Evolutionary conservation across 2,888 invertebrate genomes (phyloP).

Genomic region (Tanytarsus gracilentus): DNA sequence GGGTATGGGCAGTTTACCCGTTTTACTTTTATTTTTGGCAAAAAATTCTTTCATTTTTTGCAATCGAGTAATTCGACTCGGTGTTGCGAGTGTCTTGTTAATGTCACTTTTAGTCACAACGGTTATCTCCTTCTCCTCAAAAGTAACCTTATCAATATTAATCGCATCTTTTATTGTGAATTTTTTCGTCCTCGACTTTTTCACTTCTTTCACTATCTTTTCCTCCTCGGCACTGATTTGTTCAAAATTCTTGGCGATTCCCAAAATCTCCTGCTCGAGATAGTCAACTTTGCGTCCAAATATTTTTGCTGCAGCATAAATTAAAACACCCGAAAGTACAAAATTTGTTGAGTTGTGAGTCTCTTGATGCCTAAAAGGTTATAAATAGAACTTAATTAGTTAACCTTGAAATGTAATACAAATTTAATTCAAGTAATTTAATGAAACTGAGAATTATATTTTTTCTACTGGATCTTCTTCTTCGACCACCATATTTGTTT

Average conservation of each 20-base stretch:
- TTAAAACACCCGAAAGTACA: slow-evolving; percentile 12
- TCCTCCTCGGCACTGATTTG: background rate
- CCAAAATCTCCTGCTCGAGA: slow-evolving; percentile 14
- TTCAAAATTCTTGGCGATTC: slow-evolving; percentile 12
- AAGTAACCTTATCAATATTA: background rate
- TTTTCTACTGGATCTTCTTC: too few relatives aligned
- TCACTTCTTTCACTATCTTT: background rate
- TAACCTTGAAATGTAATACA: too few relatives aligned
- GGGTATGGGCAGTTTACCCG: slow-evolving; percentile 1
- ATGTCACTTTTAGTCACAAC: slow-evolving; percentile 5
- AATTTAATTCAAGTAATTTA: too few relatives aligned
- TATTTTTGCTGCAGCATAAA: slow-evolving; percentile 11
- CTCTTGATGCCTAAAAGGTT: background rate
- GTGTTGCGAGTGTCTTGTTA: background rate
- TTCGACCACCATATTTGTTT: too few relatives aligned
- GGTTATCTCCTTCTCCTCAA: slow-evolving; percentile 2
- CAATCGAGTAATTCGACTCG: background rate
- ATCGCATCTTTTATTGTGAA: background rate
- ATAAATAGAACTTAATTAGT: background rate
- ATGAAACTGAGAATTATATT: too few relatives aligned
- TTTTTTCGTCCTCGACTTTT: slow-evolving; percentile 10
- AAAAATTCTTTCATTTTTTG: slow-evolving; percentile 22
- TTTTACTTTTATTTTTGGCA: slow-evolving; percentile 1
- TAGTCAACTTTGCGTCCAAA: slow-evolving; percentile 13
- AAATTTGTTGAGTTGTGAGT: background rate